Base-by-base conservation (phyloP, 2,113 vertebrate species). In the Ictidomys tridecemlineatus region DNA sequence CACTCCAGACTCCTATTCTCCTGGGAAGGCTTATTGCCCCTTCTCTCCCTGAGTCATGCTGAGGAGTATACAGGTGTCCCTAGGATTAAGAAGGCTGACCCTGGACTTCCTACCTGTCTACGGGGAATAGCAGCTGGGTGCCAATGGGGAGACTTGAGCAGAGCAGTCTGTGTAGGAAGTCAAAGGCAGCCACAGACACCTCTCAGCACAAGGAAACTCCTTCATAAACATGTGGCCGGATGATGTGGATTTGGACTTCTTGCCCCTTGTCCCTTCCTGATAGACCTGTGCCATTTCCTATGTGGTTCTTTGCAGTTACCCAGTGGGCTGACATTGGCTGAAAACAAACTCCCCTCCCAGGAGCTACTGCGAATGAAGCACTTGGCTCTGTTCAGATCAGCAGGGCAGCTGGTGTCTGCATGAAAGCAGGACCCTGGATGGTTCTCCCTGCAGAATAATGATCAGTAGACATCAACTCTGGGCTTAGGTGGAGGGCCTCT, bases 351-450 rank as follows among this genome's bases (percentile, higher is more conserved):
- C 69, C 65, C 74, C 94, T 26, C 78, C 82, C 61, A 76, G 90
- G 85, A 93, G 63, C 12, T 53, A 24, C 93, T 32, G 90, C 76
- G 56, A 88, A 63, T 26, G 84, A 95, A n/a, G 79, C 58, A 58
- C 67, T 42, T 58, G 65, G 51, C 45, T 45, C 45, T 63, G 72
- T 37, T 61, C 45, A 95, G 92, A 89, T 96, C 93, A 94, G 34
- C 77, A 37, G 76, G 51, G 88, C 65, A 89, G 65, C 73, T 14
- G 86, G 74, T 42, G 84, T 56, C n/a, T 87, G 11, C 32, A 77
- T 58, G 85, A 92, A 94, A 76, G 91, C 51, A n/a, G 56, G 78
- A 42, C 37, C 80, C 79, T 10, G 80, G 80, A 58, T 28, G 20
- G 58, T n/a, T 63, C 58, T 4, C 30, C 37, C 1, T 32, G 12